Percentiles rank a stretch among this genome's conserved stretches.
Evolutionary conservation across 2,888 invertebrate species (phyloP).

Genomic region (Philereme transversata): DNA sequence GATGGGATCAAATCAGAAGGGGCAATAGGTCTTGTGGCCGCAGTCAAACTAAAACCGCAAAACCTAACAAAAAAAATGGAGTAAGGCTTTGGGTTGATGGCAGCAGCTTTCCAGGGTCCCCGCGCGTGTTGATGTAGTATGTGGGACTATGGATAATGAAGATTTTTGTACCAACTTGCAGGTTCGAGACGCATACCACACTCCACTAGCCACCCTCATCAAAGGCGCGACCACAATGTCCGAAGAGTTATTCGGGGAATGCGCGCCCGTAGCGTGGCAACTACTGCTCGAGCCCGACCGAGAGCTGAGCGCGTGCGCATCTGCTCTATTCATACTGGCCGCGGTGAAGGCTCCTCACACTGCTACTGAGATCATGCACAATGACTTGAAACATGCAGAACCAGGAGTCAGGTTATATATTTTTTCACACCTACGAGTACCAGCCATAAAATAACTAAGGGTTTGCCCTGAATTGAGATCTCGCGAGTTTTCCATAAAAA

Average conservation of each 20-base stretch:
- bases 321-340: slow-evolving; percentile 95
- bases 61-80: no score
- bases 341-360: slow-evolving; percentile 96
- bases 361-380: slow-evolving; percentile 94
- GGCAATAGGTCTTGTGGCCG: no score
- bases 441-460: no score
- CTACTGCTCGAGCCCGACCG: slow-evolving; percentile 95
- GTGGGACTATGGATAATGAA: no score
- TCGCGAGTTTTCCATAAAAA: no score
- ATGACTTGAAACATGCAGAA: slow-evolving; percentile 93
- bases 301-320: slow-evolving; percentile 92
- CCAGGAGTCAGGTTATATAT: slow-evolving; percentile 86
- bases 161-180: background rate
- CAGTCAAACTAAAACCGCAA: no score
- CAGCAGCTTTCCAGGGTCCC: no score
- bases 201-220: slow-evolving; percentile 92
- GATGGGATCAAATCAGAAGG: no score
- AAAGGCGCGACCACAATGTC: slow-evolving; percentile 95
- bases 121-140: no score
- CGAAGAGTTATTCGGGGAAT: slow-evolving; percentile 94
- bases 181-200: slow-evolving; percentile 96
- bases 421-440: no score
- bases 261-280: slow-evolving; percentile 97
- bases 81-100: no score
- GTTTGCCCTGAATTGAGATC: no score